Base-by-base conservation (phyloP, 2,888 invertebrate genomes). In the Nephrocerus scutellatus region DNA sequence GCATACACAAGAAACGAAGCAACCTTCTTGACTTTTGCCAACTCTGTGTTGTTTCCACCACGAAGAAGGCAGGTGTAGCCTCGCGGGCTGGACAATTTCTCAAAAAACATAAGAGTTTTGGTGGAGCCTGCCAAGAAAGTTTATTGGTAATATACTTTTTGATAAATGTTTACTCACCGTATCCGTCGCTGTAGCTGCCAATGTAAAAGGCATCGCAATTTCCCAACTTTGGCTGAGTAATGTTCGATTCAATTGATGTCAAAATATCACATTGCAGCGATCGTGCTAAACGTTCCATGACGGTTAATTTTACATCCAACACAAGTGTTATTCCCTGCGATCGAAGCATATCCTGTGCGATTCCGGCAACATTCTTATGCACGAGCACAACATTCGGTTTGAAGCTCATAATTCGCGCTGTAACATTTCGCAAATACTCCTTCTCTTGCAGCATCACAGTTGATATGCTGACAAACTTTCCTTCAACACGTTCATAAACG, bases 71-170 rank as follows among this genome's bases (percentile, higher is more conserved):
- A 82, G 13, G 93, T 89, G 49, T 89, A 88, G 2, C 90, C 92
- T 2, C 91, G 72, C 0, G 83, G 75, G 56, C 82, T 79, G 0
- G 85, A 82, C 50, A 93, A 85, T 6, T 92, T 91, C 66, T 95
- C 95, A 52, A 96, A 82, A 51, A 87, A 85, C 88, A 97, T 89
- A 20, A 97, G 68, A 0, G 90, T 90, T 72, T 97, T 97, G 16
- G 71, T 70, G 1, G 74, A 70, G 53, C 75, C 79, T 80, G 62
- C 23, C 60, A 59, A 49, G 36, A n/a, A n/a, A n/a, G n/a, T 34
- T 36, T 33, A 12, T 42, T 33, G 30, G 22, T 16, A 9, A 25
- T 9, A 22, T 22, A 22, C n/a, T n/a, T n/a, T n/a, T n/a, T n/a
- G n/a, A n/a, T n/a, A n/a, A n/a, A n/a, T n/a, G n/a, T 30, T 20